phyloP scores from a whole-genome alignment of 2,888 invertebrate species.

The Tenthredo livida region DNA sequence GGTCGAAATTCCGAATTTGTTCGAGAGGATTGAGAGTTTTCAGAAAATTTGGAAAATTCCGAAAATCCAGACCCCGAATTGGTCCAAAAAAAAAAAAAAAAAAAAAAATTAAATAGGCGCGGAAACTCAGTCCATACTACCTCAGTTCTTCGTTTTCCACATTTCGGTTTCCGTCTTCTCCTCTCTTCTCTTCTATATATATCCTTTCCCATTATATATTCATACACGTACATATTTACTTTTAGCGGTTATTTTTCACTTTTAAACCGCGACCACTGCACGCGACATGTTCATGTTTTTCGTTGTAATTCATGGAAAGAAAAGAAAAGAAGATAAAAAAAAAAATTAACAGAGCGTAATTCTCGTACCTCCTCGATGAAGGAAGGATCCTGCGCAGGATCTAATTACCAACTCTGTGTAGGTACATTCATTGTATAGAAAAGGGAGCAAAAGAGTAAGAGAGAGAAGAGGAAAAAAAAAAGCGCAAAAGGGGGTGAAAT shows the following conservation, averaged over 20 bases:
- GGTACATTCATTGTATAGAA: background rate
- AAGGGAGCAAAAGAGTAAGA: background rate
- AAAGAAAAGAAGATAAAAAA: background rate
- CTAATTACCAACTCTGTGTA: background rate
- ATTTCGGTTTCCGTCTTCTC: background rate
- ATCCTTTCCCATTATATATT: background rate
- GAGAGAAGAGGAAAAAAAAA: background rate
- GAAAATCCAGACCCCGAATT: background rate
- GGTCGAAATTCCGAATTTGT: background rate
- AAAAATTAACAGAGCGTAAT: background rate
- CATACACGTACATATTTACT: background rate
- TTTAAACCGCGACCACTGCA: background rate
- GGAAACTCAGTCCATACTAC: no score
- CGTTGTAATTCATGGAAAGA: background rate
- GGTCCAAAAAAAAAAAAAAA: background rate
- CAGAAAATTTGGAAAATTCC: background rate
- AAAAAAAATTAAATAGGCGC: background rate
- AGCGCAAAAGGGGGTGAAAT: no score
- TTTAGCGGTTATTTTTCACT: background rate
- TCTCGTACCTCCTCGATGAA: background rate
- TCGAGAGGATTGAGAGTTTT: background rate
- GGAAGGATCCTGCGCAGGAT: background rate
- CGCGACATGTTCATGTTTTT: background rate
- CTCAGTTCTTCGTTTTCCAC: no score
- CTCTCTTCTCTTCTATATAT: background rate